Percentiles rank a stretch among this genome's conserved stretches.
phyloP scores from a whole-genome alignment of 2,797 vertebrate species.

The Coranthus polyacanthus region DNA sequence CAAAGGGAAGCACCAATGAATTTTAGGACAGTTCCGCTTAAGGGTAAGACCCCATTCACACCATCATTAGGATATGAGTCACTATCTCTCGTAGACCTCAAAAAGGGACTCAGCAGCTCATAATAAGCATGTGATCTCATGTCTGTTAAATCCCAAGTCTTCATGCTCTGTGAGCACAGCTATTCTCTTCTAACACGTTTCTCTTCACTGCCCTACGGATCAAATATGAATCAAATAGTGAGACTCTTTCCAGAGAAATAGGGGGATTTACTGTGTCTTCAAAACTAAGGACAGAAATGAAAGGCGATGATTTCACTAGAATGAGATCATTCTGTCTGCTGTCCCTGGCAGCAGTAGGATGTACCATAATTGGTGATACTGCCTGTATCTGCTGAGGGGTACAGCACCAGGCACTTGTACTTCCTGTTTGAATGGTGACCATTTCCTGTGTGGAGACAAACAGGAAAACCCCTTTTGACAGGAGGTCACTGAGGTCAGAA shows the following conservation, averaged over 20 bases:
- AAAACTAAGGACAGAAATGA: slow-evolving; percentile 6
- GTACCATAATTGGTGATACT: slow-evolving; percentile 34
- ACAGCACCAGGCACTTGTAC: slow-evolving; percentile 9
- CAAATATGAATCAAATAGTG: slow-evolving; percentile 13
- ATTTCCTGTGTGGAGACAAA: slow-evolving; percentile 63
- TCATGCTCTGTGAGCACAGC: neutral
- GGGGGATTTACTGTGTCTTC: neutral
- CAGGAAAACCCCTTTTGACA: slow-evolving; percentile 65
- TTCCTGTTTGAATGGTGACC: slow-evolving; percentile 58
- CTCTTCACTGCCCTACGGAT: neutral
- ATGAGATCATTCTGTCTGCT: slow-evolving; percentile 42
- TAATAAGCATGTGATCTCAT: slow-evolving; percentile 13
- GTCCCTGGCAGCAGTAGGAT: slow-evolving; percentile 27
- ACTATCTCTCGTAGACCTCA: slow-evolving; percentile 14
- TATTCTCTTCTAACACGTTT: slow-evolving; percentile 12
- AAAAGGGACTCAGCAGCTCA: slow-evolving; percentile 8
- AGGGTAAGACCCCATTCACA: slow-evolving; percentile 19
- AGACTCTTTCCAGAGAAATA: neutral
- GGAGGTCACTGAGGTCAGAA: slow-evolving; percentile 36
- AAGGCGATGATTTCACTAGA: slow-evolving; percentile 30
- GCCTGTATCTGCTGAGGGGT: slow-evolving; percentile 47
- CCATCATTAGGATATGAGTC: slow-evolving; percentile 27
- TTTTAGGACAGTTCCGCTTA: slow-evolving; percentile 25
- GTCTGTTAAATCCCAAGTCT: slow-evolving; percentile 6
- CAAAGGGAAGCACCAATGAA: neutral